Percentiles rank a stretch among this genome's conserved stretches.
phyloP scores from a whole-genome alignment of 2,888 invertebrate genomes.

The Bedellia somnulentella region DNA sequence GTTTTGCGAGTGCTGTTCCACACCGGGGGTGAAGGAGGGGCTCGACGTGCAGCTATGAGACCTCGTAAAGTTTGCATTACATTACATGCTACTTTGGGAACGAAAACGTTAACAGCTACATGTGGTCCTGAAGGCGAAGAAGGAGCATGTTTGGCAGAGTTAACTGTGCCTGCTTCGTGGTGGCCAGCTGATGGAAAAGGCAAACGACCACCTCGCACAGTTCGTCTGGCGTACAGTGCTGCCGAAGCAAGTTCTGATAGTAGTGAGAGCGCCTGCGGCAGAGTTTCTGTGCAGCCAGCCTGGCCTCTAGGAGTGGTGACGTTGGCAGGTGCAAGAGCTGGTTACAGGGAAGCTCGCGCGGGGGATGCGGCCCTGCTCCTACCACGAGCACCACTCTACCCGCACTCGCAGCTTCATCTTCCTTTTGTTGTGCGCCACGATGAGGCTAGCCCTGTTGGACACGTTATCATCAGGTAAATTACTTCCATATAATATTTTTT shows the following conservation, averaged over 20 bases:
- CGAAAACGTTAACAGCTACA: constrained; percentile 75
- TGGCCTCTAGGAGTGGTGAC: constrained; percentile 69
- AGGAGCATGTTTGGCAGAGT: constrained; percentile 87
- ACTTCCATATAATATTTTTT: constrained; percentile 1
- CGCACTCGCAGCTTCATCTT: constrained; percentile 85
- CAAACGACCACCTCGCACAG: constrained; percentile 71
- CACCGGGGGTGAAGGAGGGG: constrained; percentile 84
- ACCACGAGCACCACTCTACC: constrained; percentile 87
- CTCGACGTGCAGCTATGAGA: constrained; percentile 67
- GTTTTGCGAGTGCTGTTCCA: constrained; percentile 92
- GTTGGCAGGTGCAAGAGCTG: constrained; percentile 74
- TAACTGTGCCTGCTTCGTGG: constrained; percentile 88
- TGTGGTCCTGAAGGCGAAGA: constrained; percentile 93
- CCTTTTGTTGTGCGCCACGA: constrained; percentile 84
- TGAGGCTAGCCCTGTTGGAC: constrained; percentile 68
- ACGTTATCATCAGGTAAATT: constrained; percentile 81
- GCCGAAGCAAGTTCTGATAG: constrained; percentile 77
- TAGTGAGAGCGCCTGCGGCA: constrained; percentile 72
- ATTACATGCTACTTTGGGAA: constrained; percentile 69
- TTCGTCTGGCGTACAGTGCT: constrained; percentile 85
- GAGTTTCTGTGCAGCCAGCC: constrained; percentile 66
- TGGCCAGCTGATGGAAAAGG: constrained; percentile 74
- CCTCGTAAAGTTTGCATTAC: constrained; percentile 81
- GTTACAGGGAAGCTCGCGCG: constrained; percentile 82
- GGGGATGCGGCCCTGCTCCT: constrained; percentile 83